These are phyloP conservation scores for Athalia rosae DNA, from an alignment of 2,888 invertebrate species.

Conservation along the genomic window DNA sequence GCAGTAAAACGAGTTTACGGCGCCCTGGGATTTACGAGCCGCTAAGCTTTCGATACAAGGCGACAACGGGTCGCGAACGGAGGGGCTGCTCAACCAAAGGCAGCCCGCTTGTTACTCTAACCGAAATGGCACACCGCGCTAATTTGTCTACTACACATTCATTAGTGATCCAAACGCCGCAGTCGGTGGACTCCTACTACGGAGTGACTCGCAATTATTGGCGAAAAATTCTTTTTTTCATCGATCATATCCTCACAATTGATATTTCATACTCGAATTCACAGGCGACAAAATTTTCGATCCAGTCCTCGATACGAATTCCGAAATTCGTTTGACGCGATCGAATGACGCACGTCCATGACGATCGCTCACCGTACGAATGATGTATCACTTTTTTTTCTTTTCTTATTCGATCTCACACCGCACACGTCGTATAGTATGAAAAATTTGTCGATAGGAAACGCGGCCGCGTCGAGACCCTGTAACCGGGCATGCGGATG, in stretches of 20 bases:
- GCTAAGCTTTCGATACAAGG: slow-evolving; percentile 40
- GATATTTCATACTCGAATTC: too few species aligned
- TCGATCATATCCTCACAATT: background rate
- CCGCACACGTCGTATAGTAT: too few species aligned
- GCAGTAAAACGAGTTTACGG: slow-evolving; percentile 25
- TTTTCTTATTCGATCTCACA: too few species aligned
- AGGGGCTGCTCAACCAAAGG: background rate
- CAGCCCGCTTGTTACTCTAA: background rate
- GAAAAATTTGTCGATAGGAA: too few species aligned
- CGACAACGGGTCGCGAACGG: slow-evolving; percentile 38
- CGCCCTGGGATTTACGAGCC: slow-evolving; percentile 41
- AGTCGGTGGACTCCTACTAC: background rate
- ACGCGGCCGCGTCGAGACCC: too few species aligned
- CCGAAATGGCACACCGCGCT: slow-evolving; percentile 26
- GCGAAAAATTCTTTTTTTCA: background rate
- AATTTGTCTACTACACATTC: slow-evolving; percentile 31
- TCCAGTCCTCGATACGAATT: too few species aligned
- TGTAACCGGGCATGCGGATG: background rate
- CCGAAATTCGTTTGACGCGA: too few species aligned
- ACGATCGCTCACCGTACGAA: too few species aligned
- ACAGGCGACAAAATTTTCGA: too few species aligned
- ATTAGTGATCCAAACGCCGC: slow-evolving; percentile 1
- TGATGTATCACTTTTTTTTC: too few species aligned
- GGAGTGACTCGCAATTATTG: background rate
- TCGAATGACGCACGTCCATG: too few species aligned